These are phyloP conservation scores for Cosmia trapezina DNA, from an alignment of 2,888 invertebrate species.

Conservation along the genomic window DNA sequence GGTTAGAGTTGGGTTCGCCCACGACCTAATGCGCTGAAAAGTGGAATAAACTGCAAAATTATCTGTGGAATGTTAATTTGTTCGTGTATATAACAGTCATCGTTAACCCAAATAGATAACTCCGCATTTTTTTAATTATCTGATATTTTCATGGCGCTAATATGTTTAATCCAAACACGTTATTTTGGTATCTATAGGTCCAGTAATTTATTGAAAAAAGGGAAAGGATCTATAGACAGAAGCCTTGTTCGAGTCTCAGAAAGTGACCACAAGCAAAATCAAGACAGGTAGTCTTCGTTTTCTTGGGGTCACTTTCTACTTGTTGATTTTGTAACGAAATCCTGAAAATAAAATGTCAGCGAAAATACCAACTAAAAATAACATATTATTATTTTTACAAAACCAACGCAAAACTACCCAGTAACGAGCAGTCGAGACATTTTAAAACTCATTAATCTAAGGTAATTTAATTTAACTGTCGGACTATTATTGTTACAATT, in stretches of 20 bases:
- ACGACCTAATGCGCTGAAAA: conserved; percentile 32
- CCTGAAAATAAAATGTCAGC: not conserved
- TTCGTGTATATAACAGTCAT: conserved; percentile 50
- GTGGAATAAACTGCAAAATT: conserved; percentile 51
- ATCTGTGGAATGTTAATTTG: conserved; percentile 55
- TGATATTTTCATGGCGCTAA: conserved; percentile 36
- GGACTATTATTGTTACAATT: conserved; percentile 52
- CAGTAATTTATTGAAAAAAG: not conserved
- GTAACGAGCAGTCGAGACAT: conserved; percentile 20
- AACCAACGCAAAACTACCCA: not conserved
- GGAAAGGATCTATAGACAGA: not conserved
- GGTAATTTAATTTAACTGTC: conserved; percentile 48
- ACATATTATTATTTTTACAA: not conserved
- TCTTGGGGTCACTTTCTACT: no score
- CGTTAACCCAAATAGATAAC: conserved; percentile 56
- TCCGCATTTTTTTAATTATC: conserved; percentile 44
- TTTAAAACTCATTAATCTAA: conserved; percentile 34
- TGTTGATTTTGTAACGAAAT: not conserved
- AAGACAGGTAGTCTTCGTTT: not conserved
- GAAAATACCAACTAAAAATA: not conserved
- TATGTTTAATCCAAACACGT: conserved; percentile 42
- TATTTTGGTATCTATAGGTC: not conserved
- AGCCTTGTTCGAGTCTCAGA: not conserved
- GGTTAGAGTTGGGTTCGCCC: not conserved
- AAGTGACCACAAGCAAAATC: not conserved